phyloP scores from a whole-genome alignment of 1,140 invertebrate species.

The Mactra quadrangularis region DNA sequence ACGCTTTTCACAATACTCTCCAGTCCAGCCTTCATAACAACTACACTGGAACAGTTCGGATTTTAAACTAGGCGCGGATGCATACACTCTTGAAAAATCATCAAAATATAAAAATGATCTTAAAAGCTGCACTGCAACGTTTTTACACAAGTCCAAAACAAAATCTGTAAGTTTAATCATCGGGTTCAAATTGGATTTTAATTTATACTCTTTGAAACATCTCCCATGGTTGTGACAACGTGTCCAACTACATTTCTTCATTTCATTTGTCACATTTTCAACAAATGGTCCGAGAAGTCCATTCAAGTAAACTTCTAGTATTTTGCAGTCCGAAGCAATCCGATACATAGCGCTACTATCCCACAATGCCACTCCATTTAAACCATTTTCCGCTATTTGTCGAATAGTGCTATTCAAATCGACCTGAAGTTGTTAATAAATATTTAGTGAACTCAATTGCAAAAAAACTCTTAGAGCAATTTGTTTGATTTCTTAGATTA shows the following conservation, averaged over 20 bases:
- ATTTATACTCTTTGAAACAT: constrained; percentile 15
- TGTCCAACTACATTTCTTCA: constrained; percentile 8
- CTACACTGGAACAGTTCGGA: background rate
- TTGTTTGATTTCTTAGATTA: background rate
- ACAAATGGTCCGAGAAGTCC: constrained; percentile 35
- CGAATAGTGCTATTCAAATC: constrained; percentile 40
- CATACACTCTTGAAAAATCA: too few relatives aligned
- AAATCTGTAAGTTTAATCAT: background rate
- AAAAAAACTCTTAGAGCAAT: background rate
- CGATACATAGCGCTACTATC: constrained; percentile 38
- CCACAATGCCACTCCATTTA: constrained; percentile 36
- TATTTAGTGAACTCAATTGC: background rate
- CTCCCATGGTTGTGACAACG: constrained; percentile 29
- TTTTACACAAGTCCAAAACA: background rate
- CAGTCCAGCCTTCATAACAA: constrained; percentile 11
- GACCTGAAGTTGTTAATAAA: background rate
- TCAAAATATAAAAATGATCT: background rate
- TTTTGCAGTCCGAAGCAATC: background rate
- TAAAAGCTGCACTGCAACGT: background rate
- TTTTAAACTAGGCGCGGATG: background rate
- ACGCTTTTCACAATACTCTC: constrained; percentile 7
- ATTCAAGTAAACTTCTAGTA: background rate
- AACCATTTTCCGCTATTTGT: constrained; percentile 41
- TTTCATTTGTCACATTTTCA: background rate
- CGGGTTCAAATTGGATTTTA: background rate